Conservation (phyloP, 2,888 invertebrate species). For the Sesia apiformis region DNA sequence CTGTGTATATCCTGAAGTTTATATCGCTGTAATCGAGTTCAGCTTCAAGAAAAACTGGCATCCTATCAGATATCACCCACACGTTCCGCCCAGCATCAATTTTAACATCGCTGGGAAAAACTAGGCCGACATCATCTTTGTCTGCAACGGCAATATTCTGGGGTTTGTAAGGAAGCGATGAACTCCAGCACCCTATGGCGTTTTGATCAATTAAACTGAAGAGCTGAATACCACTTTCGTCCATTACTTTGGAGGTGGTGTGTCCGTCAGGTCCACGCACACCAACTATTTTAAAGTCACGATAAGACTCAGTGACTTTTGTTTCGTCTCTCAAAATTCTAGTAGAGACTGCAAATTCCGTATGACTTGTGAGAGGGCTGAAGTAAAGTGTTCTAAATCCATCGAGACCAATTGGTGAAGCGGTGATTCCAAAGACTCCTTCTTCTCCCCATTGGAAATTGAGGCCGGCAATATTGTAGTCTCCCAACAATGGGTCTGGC, state of each 20-base stretch:
- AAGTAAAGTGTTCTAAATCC: constrained; percentile 84
- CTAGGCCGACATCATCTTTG: constrained; percentile 82
- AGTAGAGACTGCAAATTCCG: constrained; percentile 87
- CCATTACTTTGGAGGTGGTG: constrained; percentile 83
- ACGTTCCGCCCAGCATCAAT: constrained; percentile 80
- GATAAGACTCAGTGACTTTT: constrained; percentile 79
- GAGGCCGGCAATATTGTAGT: constrained; percentile 84
- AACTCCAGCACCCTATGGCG: constrained; percentile 89
- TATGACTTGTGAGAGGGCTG: constrained; percentile 84
- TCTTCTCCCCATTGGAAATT: constrained; percentile 91
- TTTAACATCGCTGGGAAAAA: constrained; percentile 87
- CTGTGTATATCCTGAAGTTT: constrained; percentile 84
- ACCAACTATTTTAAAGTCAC: constrained; percentile 79
- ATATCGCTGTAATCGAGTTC: constrained; percentile 82
- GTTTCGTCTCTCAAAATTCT: constrained; percentile 80
- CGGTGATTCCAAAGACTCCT: constrained; percentile 85
- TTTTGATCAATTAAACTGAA: constrained; percentile 87
- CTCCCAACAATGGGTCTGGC: constrained; percentile 86
- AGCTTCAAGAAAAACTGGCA: constrained; percentile 84
- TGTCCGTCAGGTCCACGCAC: constrained; percentile 80
- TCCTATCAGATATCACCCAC: constrained; percentile 88
- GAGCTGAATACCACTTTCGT: constrained; percentile 82
- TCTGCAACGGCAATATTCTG: constrained; percentile 82
- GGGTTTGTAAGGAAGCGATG: constrained; percentile 76
- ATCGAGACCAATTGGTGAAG: constrained; percentile 78